Percentiles rank a stretch among this genome's conserved stretches.
phyloP scores from a whole-genome alignment of 2,888 invertebrate genomes.

The Archips crataeganus region DNA sequence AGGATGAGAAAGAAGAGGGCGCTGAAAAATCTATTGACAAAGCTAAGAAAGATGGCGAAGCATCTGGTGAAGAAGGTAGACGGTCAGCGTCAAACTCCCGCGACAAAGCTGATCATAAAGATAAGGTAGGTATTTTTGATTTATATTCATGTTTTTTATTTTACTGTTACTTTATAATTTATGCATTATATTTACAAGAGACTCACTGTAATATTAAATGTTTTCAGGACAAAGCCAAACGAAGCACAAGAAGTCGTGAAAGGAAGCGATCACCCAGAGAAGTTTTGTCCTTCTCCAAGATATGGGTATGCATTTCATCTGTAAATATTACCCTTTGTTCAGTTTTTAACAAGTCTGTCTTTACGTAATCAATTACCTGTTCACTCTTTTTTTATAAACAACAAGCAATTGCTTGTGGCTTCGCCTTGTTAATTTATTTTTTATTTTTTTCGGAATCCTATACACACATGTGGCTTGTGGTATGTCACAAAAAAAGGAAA shows the following conservation, averaged over 20 bases:
- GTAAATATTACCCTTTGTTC: not conserved
- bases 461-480: too few species aligned
- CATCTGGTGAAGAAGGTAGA: constrained; percentile 69
- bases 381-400: too few species aligned
- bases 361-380: too few species aligned
- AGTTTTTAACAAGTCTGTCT: not conserved
- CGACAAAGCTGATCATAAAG: constrained; percentile 79
- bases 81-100: constrained; percentile 70
- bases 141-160: not conserved
- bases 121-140: constrained; percentile 67
- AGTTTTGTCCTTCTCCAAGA: constrained; percentile 92
- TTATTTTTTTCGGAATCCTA: too few species aligned
- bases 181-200: not conserved
- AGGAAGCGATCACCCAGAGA: constrained; percentile 87
- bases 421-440: too few species aligned
- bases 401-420: too few species aligned
- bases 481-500: too few species aligned
- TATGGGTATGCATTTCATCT: constrained; percentile 85
- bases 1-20: constrained; percentile 76
- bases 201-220: not conserved
- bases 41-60: constrained; percentile 76
- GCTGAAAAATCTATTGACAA: constrained; percentile 65
- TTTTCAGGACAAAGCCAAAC: constrained; percentile 65
- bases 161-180: not conserved
- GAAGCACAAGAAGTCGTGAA: constrained; percentile 77